phyloP scores from a whole-genome alignment of 2,888 invertebrate genomes.

The Melanostoma mellinum region DNA sequence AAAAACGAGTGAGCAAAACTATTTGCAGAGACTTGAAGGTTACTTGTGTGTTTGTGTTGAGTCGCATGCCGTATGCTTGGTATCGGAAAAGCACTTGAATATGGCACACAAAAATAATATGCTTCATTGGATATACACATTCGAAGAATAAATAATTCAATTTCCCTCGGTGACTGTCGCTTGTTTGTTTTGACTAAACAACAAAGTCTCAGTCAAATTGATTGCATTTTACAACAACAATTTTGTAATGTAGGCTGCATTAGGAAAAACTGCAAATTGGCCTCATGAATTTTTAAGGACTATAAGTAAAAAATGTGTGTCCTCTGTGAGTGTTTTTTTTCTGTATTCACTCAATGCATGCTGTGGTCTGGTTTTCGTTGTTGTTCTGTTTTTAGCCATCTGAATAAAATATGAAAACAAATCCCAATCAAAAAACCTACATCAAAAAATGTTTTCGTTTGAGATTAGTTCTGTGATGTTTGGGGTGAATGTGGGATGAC shows the following conservation, averaged over 20 bases:
- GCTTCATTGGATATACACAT: background rate
- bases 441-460: too few relatives aligned
- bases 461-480: too few relatives aligned
- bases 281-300: too few relatives aligned
- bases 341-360: too few relatives aligned
- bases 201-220: conserved; percentile 5
- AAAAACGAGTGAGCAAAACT: conserved; percentile 27
- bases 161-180: conserved; percentile 20
- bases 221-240: conserved; percentile 11
- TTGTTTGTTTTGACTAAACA: conserved; percentile 20
- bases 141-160: conserved; percentile 10
- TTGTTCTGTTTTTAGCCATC: too few relatives aligned
- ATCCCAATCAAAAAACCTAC: too few relatives aligned
- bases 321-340: too few relatives aligned
- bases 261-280: too few relatives aligned
- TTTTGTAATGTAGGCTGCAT: background rate
- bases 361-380: too few relatives aligned
- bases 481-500: too few relatives aligned
- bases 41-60: conserved; percentile 7
- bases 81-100: conserved; percentile 23
- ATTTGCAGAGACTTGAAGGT: conserved; percentile 46
- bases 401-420: too few relatives aligned
- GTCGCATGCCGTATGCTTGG: background rate
- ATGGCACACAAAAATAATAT: conserved; percentile 8
- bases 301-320: too few relatives aligned